phyloP scores from a whole-genome alignment of 2,113 vertebrate species.

The Erinaceus europaeus region DNA sequence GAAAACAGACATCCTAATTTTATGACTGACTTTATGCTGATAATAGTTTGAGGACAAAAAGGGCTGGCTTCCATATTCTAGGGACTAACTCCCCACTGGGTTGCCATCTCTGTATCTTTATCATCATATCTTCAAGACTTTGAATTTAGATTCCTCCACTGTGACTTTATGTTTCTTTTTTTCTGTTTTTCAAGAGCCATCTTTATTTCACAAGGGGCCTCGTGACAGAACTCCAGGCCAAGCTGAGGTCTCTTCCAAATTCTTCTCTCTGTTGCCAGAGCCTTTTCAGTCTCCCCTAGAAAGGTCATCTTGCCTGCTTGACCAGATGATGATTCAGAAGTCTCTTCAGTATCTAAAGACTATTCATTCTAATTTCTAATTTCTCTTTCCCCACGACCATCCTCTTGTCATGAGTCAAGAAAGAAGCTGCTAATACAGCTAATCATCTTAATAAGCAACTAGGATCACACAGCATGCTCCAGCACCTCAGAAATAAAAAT shows the following conservation, averaged over 20 bases:
- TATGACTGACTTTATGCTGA: background rate
- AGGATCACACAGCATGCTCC: background rate
- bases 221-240: background rate
- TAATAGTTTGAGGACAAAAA: background rate
- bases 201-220: background rate
- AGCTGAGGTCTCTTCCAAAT: rapidly evolving
- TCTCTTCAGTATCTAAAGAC: background rate
- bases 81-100: background rate
- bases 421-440: background rate
- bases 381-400: background rate
- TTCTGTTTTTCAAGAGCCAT: background rate
- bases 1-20: background rate
- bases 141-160: background rate
- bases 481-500: background rate
- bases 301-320: background rate
- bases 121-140: background rate
- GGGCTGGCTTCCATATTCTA: background rate
- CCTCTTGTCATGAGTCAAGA: background rate
- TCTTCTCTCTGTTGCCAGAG: background rate
- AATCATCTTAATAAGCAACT: background rate
- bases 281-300: background rate
- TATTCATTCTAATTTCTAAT: background rate
- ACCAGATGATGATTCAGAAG: background rate
- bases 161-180: background rate
- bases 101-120: background rate